Percentiles rank a stretch among this genome's conserved stretches.
phyloP scores from a whole-genome alignment of 2,888 invertebrate genomes.

The Noctuana brunneofusca region DNA sequence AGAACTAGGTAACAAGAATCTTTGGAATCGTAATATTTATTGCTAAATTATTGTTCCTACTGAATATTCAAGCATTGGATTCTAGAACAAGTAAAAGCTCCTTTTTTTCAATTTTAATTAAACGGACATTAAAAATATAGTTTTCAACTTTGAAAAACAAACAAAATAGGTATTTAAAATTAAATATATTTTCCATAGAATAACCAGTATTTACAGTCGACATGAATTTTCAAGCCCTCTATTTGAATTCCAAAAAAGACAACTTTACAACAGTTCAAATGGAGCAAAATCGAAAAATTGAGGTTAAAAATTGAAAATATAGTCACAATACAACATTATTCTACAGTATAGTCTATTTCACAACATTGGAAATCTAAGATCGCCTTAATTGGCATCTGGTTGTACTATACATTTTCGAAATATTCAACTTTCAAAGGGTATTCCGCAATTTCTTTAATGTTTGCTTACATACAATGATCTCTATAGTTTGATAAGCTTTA shows the following conservation, averaged over 20 bases:
- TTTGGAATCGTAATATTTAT: constrained; percentile 19
- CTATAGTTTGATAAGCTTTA: not conserved
- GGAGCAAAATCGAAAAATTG: constrained; percentile 12
- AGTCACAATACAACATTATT: constrained; percentile 29
- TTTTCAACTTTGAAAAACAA: not conserved
- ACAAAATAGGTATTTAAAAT: not conserved
- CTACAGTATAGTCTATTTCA: constrained; percentile 39
- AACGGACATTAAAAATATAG: not conserved
- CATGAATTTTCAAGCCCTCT: not conserved
- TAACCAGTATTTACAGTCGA: not conserved
- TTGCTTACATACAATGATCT: not conserved
- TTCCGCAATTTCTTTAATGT: not conserved
- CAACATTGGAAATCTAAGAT: constrained; percentile 41
- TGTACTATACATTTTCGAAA: constrained; percentile 17
- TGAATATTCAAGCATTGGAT: not conserved
- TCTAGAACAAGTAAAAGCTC: no score
- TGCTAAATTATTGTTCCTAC: constrained; percentile 12
- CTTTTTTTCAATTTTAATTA: no score
- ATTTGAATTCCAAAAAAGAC: constrained; percentile 9
- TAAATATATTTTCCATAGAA: not conserved
- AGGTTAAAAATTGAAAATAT: constrained; percentile 16
- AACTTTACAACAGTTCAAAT: constrained; percentile 32
- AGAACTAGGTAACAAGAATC: constrained; percentile 20
- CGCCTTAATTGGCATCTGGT: constrained; percentile 29
- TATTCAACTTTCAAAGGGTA: not conserved